Percentiles rank a stretch among this genome's conserved stretches.
phyloP scores from a whole-genome alignment of 1,140 invertebrate genomes.

The Helicoverpa armigera region DNA sequence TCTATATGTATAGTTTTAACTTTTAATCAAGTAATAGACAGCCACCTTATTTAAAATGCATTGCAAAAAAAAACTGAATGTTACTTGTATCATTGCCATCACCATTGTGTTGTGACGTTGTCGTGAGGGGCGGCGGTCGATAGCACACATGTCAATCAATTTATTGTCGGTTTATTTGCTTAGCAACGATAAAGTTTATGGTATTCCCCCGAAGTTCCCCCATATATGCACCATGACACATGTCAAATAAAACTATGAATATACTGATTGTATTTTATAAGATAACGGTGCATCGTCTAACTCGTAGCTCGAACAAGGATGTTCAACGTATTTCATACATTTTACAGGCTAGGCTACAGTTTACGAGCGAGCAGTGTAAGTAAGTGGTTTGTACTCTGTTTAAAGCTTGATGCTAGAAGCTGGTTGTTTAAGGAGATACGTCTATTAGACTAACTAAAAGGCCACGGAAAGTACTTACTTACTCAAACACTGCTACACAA shows the following conservation, averaged over 20 bases:
- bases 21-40: not conserved
- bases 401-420: slow-evolving; percentile 8
- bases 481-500: too few relatives aligned
- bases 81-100: slow-evolving; percentile 14
- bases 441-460: not conserved
- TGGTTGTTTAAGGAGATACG: slow-evolving; percentile 5
- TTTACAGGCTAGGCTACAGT: not conserved
- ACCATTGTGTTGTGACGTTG: not conserved
- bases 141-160: slow-evolving; percentile 65
- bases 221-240: slow-evolving; percentile 64
- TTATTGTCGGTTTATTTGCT: slow-evolving; percentile 58
- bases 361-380: not conserved
- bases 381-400: not conserved
- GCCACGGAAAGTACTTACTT: too few relatives aligned
- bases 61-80: slow-evolving; percentile 6
- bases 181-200: slow-evolving; percentile 59
- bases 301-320: not conserved
- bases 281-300: slow-evolving; percentile 5
- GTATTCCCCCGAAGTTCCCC: slow-evolving; percentile 50
- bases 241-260: slow-evolving; percentile 58
- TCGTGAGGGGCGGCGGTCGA: slow-evolving; percentile 54
- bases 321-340: slow-evolving; percentile 1
- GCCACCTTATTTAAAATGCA: not conserved
- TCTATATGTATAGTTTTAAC: not conserved
- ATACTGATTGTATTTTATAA: not conserved